Base-by-base conservation (phyloP, 2,113 vertebrate species). In the Nothobranchius furzeri region DNA sequence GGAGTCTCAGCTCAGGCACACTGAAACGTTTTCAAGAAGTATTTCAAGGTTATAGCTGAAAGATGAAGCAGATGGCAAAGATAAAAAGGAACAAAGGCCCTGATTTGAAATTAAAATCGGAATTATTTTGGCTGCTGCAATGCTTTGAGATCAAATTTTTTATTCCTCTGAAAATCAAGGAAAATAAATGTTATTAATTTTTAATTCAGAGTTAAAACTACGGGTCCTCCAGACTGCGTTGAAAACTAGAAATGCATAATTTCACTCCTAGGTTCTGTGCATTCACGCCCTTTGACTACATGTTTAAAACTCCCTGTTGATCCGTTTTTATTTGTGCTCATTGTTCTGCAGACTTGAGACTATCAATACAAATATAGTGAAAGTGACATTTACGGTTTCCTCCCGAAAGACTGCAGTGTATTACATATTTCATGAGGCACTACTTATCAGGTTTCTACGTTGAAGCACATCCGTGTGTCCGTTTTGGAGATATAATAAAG, bases 111-210 rank as follows among this genome's bases (percentile, higher is more conserved):
- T 52, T 9, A 20, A 51, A 51, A 51, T 20, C 4, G 2, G 10
- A 45, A 45, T 40, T 40, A 45, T 45, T 45, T 11, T 45, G 43
- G 12, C 12, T 12, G 12, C 43, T 3, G 9, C 13, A 15, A 75
- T 69, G 56, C 70, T 75, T 13, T 69, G 53, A 74, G 66, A 81
- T 68, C 56, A 81, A 87, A 73, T 70, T 62, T 70, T 62, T 60
- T 76, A 75, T 63, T 66, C 54, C 64, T 55, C 64, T 68, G 55
- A 76, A 78, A 76, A 73, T 76, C 53, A 52, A 15, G 37, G 12
- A 45, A 62, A 68, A 40, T 17, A 58, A 73, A 42, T 14, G 37
- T 50, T 58, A 60, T 79, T 67, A 83, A 78, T 79, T 40, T 81
- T 78, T 81, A 75, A 84, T 81, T 59, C 17, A 17, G 50, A 50